phyloP scores from a whole-genome alignment of 1,140 invertebrate species.

The Platorchestia sp. region DNA sequence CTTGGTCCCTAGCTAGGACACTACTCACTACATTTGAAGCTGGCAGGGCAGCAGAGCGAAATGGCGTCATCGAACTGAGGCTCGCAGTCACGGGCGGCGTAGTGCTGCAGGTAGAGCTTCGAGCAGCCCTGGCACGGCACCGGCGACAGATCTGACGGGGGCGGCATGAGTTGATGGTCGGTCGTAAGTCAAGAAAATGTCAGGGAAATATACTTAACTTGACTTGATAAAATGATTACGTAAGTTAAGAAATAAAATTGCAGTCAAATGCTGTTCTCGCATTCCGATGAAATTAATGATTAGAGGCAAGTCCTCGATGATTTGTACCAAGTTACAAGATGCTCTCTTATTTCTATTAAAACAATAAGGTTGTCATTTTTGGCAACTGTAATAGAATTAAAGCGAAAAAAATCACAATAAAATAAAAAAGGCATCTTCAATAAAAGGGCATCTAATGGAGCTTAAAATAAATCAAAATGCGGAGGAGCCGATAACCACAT shows the following conservation, averaged over 20 bases:
- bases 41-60: conserved; percentile 1
- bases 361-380: too few relatives aligned
- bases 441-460: too few relatives aligned
- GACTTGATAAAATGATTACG: neutral
- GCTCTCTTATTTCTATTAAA: neutral
- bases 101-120: conserved; percentile 26
- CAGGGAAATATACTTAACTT: neutral
- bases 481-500: too few relatives aligned
- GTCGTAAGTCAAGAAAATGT: neutral
- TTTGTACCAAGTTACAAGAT: neutral
- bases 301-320: too few relatives aligned
- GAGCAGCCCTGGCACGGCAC: neutral
- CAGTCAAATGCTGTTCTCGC: neutral
- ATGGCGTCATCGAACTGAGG: conserved; percentile 11
- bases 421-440: too few relatives aligned
- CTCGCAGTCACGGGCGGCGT: neutral
- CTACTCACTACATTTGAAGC: conserved; percentile 51
- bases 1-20: too few relatives aligned
- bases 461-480: too few relatives aligned
- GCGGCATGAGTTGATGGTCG: neutral
- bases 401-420: too few relatives aligned
- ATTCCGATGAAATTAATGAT: neutral
- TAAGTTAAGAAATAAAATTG: neutral
- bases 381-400: too few relatives aligned
- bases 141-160: neutral